Conservation (phyloP, 2,113 vertebrate species). For the Pelusios castaneus region DNA sequence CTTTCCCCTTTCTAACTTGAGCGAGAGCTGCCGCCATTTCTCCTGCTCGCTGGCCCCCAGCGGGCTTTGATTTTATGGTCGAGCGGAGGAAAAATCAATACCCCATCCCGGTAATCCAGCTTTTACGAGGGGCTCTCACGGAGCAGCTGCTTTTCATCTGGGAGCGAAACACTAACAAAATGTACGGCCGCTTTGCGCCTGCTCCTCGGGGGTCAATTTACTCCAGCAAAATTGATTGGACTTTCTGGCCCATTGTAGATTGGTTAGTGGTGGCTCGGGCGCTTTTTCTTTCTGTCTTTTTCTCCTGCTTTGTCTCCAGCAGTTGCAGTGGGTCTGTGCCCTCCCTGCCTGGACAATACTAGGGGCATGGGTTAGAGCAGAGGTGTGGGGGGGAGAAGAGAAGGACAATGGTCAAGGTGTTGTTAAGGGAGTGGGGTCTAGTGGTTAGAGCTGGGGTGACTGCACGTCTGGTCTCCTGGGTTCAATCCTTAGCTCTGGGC, state of each 20-base stretch:
- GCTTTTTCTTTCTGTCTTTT: not conserved
- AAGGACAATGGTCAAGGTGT: not conserved
- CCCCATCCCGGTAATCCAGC: conserved; percentile 4
- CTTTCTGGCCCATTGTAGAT: not conserved
- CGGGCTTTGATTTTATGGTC: not conserved
- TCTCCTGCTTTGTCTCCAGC: not conserved
- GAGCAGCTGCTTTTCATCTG: conserved; percentile 8
- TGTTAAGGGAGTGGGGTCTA: not conserved
- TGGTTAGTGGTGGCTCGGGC: not conserved
- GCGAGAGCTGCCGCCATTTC: not conserved
- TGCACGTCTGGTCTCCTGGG: not conserved
- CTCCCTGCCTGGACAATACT: not conserved
- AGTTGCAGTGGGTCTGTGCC: not conserved
- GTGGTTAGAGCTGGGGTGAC: not conserved
- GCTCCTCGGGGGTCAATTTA: conserved; percentile 16
- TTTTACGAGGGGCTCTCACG: conserved; percentile 11
- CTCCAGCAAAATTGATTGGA: conserved; percentile 16
- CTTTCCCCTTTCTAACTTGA: not conserved
- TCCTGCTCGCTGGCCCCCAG: not conserved
- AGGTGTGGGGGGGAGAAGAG: not conserved
- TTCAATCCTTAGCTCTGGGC: not conserved
- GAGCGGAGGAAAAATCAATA: conserved; percentile 23
- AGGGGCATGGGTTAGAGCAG: not conserved
- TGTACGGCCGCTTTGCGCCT: not conserved
- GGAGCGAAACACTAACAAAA: conserved; percentile 16